Base-by-base conservation (phyloP, 2,888 invertebrate genomes). In the Campoplex nolae region DNA sequence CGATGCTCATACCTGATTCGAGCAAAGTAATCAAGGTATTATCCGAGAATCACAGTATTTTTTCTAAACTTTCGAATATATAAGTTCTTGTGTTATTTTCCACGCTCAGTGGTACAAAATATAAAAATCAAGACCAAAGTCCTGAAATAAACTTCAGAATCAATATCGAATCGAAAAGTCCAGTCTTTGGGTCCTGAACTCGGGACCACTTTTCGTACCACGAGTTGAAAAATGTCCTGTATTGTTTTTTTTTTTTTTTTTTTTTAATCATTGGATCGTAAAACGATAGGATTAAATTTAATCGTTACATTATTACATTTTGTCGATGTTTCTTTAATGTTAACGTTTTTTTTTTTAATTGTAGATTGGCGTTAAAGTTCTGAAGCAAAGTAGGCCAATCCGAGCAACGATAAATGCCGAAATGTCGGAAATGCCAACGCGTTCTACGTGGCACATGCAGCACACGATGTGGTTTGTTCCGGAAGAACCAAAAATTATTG, bases 391-490 rank as follows among this genome's bases (percentile, higher is more conserved):
- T 28, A 92, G 92, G 78, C 91, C 93, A 42, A 90, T 93, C 56
- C 91, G 93, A 75, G 92, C 91, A 7, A 90, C 89, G 28, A 83
- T 94, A 38, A 89, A 90, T 18, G 90, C 93, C 70, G 90, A 88
- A 62, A 90, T 92, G 48, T 89, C 88, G 0, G 94, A 94, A 85
- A 93, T 94, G 93, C 92, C 94, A 54, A 93, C 92, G 3, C 90
- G 90, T 38, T 91, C 90, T 18, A 91, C 89, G 73, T 93, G 92
- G 91, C 89, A 87, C 16, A 91, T 92, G 75, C 91, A 92, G 28
- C 93, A 94, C 65, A 90, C 92, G 42, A 92, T 94, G 88, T 94
- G 93, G 79, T 92, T 94, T 80, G 92, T 93, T 56, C 92, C 94
- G 0, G 93, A 93, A 85, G 91, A 93, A 70, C 89, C 91, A 9